Conservation (phyloP, 2,888 invertebrate species). For the Lasioglossum vierecki region DNA sequence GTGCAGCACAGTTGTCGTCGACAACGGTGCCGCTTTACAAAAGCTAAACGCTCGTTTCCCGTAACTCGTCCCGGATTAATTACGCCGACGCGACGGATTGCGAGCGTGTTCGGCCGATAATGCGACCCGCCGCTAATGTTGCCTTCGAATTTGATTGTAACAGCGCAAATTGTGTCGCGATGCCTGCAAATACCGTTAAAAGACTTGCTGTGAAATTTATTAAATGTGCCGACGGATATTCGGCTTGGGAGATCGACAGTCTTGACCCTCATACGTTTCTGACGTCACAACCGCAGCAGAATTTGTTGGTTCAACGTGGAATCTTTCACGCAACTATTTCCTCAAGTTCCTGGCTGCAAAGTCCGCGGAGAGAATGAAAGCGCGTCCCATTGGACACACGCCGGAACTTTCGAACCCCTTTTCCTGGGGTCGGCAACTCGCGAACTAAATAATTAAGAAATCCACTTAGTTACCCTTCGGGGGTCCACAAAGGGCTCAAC, state of each 20-base stretch:
- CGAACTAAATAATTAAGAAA: slow-evolving; percentile 75
- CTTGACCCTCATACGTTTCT: neutral
- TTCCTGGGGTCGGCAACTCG: slow-evolving; percentile 33
- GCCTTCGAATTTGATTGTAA: neutral
- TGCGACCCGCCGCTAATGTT: neutral
- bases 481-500: slow-evolving; percentile 62
- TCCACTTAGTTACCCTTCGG: slow-evolving; percentile 69
- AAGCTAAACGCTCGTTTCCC: slow-evolving; percentile 38
- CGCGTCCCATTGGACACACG: slow-evolving; percentile 9
- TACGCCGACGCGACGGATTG: slow-evolving; percentile 10
- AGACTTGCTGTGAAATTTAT: neutral
- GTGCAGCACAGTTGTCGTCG: slow-evolving; percentile 35
- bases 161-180: neutral
- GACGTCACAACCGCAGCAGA: neutral
- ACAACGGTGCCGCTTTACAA: slow-evolving; percentile 46
- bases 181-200: neutral
- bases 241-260: neutral
- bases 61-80: slow-evolving; percentile 29
- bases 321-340: neutral
- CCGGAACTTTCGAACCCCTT: slow-evolving; percentile 31
- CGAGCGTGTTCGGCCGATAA: slow-evolving; percentile 3
- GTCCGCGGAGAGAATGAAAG: neutral
- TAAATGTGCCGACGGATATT: neutral
- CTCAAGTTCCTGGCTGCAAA: neutral
- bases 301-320: neutral